Percentiles rank a stretch among this genome's conserved stretches.
phyloP scores from a whole-genome alignment of 2,888 invertebrate species.

The Choristoneura rosaceana region DNA sequence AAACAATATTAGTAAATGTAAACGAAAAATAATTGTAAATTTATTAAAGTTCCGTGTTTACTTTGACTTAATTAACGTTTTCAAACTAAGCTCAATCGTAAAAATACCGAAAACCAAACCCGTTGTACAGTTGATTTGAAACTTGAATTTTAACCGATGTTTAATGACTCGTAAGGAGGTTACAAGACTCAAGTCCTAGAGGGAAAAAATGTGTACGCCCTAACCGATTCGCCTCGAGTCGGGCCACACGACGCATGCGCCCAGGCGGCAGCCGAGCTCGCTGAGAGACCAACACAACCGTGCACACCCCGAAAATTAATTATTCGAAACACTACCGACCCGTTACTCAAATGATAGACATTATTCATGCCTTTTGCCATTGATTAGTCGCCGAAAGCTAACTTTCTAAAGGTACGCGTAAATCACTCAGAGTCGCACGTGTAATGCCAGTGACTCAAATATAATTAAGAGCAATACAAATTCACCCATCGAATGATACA shows the following conservation, averaged over 20 bases:
- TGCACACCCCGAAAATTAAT: constrained; percentile 79
- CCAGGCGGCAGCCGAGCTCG: constrained; percentile 53
- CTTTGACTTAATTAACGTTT: too few relatives aligned
- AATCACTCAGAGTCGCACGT: constrained; percentile 42
- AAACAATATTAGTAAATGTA: too few relatives aligned
- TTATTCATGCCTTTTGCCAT: constrained; percentile 62
- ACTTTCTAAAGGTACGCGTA: constrained; percentile 45
- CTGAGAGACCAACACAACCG: constrained; percentile 63
- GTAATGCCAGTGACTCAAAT: constrained; percentile 25
- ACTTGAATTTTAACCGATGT: neutral
- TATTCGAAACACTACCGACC: constrained; percentile 70
- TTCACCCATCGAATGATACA: neutral
- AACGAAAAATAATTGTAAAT: too few relatives aligned
- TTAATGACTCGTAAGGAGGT: neutral
- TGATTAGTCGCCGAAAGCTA: constrained; percentile 58
- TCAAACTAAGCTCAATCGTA: neutral
- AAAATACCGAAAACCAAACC: neutral
- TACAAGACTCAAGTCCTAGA: constrained; percentile 17
- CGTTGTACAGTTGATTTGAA: neutral
- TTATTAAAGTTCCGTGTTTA: too few relatives aligned
- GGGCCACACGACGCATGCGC: constrained; percentile 69
- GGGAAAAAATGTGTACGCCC: constrained; percentile 52
- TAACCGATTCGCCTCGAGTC: constrained; percentile 66
- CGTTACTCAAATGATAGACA: constrained; percentile 61
- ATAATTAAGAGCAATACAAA: constrained; percentile 22